phyloP scores from a whole-genome alignment of 2,113 vertebrate genomes.

The Cyprinodon brontotheroides region DNA sequence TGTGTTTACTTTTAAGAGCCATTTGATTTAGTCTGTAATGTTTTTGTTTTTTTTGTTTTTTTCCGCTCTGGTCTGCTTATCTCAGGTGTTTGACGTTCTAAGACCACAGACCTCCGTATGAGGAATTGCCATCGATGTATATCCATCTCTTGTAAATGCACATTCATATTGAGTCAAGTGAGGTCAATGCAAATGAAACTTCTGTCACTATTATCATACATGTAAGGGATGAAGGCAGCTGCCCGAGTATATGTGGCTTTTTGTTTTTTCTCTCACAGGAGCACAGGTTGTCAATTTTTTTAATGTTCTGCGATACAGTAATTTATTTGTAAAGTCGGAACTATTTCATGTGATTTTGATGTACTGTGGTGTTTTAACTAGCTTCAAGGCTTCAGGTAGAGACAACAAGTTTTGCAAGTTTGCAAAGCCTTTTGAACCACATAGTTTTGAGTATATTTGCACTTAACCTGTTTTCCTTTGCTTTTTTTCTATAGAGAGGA shows the following conservation, averaged over 20 bases:
- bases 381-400: constrained; percentile 58
- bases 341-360: constrained; percentile 61
- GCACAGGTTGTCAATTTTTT: constrained; percentile 51
- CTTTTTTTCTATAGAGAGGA: constrained; percentile 56
- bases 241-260: constrained; percentile 62
- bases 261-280: constrained; percentile 57
- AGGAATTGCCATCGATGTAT: constrained; percentile 63
- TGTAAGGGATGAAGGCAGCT: constrained; percentile 63
- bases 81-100: constrained; percentile 75
- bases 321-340: constrained; percentile 77
- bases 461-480: constrained; percentile 54
- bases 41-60: constrained; percentile 28
- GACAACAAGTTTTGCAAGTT: constrained; percentile 60
- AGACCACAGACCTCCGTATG: constrained; percentile 67
- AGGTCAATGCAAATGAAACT: constrained; percentile 44
- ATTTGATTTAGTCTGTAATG: constrained; percentile 41
- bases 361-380: constrained; percentile 66
- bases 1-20: not conserved
- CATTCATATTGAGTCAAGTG: constrained; percentile 51
- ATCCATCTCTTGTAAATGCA: constrained; percentile 59
- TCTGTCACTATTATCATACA: constrained; percentile 44
- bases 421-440: constrained; percentile 68
- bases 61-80: constrained; percentile 67
- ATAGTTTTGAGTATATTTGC: constrained; percentile 58
- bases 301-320: constrained; percentile 71